Evolutionary conservation across 2,113 vertebrate species (phyloP).

Genomic region (Polypterus bichir): DNA sequence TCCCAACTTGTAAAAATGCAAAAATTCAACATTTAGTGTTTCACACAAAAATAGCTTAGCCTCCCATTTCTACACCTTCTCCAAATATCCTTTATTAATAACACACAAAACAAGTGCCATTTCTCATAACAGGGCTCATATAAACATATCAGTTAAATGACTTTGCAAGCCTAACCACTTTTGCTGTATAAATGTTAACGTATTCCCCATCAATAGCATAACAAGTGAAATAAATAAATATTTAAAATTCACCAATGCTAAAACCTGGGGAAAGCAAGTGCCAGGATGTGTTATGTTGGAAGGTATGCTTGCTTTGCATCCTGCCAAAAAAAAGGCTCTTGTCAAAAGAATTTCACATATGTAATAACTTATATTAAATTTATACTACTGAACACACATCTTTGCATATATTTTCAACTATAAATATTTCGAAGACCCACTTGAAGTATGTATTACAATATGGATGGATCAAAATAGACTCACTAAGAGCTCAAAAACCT

Average conservation of each 20-base stretch:
- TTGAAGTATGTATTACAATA: neutral
- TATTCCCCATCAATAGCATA: neutral
- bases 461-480: neutral
- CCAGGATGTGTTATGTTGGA: neutral
- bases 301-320: neutral
- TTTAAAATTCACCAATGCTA: neutral
- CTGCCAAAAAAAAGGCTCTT: too few relatives aligned
- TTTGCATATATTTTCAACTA: neutral
- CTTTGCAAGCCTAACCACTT: conserved; percentile 57
- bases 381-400: conserved; percentile 20
- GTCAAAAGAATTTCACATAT: neutral
- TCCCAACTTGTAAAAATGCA: conserved; percentile 41
- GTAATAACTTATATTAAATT: conserved; percentile 16
- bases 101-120: conserved; percentile 48
- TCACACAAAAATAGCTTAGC: conserved; percentile 43
- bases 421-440: neutral
- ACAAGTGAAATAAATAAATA: neutral
- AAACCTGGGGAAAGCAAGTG: conserved; percentile 3
- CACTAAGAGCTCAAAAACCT: too few relatives aligned
- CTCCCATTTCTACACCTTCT: conserved; percentile 34
- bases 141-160: conserved; percentile 29
- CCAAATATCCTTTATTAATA: conserved; percentile 42
- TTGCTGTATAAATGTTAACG: neutral
- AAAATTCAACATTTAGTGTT: conserved; percentile 74
- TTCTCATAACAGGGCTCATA: conserved; percentile 47